A percentile compares a stretch with the other conserved stretches of the same genome.
Conservation (phyloP, 2,888 invertebrate genomes). For the Psococerastis gibbosa region DNA sequence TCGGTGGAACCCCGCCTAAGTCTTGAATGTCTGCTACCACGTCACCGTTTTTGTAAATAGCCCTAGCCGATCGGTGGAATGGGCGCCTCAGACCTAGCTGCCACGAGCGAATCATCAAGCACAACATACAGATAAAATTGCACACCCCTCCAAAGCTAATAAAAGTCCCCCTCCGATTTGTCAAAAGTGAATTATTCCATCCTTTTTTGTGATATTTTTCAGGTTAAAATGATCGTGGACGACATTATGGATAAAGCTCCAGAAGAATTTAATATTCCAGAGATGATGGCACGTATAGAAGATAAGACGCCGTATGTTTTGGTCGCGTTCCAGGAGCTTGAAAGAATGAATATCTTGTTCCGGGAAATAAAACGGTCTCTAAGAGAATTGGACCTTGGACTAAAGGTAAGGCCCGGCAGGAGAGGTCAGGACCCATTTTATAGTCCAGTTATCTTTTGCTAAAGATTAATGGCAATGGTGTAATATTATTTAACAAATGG, state of each 20-base stretch:
- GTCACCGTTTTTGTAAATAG: no score
- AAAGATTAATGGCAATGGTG: not conserved
- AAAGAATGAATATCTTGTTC: constrained; percentile 80
- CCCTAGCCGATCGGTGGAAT: no score
- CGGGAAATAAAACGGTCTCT: constrained; percentile 63
- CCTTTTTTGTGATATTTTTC: constrained; percentile 15
- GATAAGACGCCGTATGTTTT: constrained; percentile 82
- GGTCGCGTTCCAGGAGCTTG: constrained; percentile 85
- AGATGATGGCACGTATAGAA: constrained; percentile 70
- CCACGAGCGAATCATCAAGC: no score
- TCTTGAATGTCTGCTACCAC: no score
- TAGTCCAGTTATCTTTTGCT: no score
- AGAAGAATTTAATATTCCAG: constrained; percentile 68
- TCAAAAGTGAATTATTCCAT: no score
- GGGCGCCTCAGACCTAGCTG: no score
- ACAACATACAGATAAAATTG: no score
- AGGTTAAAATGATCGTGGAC: constrained; percentile 58
- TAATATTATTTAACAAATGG: no score
- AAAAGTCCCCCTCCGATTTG: no score
- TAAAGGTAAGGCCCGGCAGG: constrained; percentile 40
- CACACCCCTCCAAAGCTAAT: no score
- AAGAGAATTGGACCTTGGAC: constrained; percentile 67
- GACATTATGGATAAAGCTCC: constrained; percentile 78
- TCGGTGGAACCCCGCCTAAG: no score
- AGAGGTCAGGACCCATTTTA: not conserved